Percentiles rank a stretch among this genome's conserved stretches.
These are phyloP conservation scores for Xenentodon cancila DNA, from an alignment of 2,797 vertebrate species.

Conservation along the genomic window DNA sequence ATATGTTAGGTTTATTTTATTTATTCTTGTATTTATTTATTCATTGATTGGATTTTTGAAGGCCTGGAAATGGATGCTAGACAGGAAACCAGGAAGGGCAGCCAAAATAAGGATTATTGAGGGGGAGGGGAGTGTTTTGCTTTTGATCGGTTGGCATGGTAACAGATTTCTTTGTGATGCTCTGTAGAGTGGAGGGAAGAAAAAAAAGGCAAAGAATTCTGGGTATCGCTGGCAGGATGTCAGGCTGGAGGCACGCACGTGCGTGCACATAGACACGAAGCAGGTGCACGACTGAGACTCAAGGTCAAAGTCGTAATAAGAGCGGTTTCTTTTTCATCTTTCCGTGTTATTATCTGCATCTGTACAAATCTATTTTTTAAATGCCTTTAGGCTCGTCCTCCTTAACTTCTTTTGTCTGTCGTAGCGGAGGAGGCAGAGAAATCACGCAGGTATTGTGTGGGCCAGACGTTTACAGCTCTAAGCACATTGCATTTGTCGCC, in stretches of 20 bases:
- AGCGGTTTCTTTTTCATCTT: background rate
- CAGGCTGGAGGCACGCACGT: constrained; percentile 36
- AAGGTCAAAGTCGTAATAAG: constrained; percentile 57
- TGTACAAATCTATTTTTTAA: constrained; percentile 14
- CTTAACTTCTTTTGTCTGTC: constrained; percentile 10
- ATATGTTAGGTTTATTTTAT: too few relatives aligned
- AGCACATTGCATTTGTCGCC: constrained; percentile 50
- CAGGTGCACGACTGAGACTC: constrained; percentile 70
- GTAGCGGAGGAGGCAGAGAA: constrained; percentile 37
- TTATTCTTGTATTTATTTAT: too few relatives aligned
- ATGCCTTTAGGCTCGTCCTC: constrained; percentile 10
- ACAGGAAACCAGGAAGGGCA: constrained; percentile 29
- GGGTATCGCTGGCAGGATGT: constrained; percentile 66
- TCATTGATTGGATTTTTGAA: too few relatives aligned
- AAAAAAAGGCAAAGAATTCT: constrained; percentile 63
- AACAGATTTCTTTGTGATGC: constrained; percentile 75
- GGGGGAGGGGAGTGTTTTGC: constrained; percentile 35
- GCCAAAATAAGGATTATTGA: constrained; percentile 54
- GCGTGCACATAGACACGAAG: constrained; percentile 33
- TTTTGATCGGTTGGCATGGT: constrained; percentile 78
- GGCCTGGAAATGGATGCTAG: constrained; percentile 6
- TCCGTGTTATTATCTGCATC: constrained; percentile 20
- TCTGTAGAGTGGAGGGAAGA: constrained; percentile 39
- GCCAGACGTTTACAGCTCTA: constrained; percentile 58
- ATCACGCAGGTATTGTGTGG: constrained; percentile 52